Evolutionary conservation across 2,113 vertebrate species (phyloP), one percentile per base, ranked within the genome.

Genomic region (Sminthopsis crassicaudata): DNA sequence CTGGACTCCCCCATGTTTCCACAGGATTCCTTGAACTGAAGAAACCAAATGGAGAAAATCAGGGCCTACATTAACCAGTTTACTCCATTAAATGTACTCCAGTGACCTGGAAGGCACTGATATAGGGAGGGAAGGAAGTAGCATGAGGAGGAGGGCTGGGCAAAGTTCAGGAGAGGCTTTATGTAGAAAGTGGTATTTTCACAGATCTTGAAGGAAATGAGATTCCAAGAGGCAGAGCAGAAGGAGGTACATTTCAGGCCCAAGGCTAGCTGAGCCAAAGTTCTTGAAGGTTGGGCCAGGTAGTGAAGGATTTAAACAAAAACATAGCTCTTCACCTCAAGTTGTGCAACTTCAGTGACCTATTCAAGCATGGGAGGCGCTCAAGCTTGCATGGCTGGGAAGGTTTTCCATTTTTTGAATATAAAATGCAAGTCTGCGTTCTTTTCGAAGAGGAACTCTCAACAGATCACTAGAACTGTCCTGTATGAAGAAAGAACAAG

Each of bases 61-160:
- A 42, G 67, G 67, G 36, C 36, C 36, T 22, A 1, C 1, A 76
- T 42, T 76, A n/a, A 36, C 16, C 36, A 42, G 12, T 22, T 76
- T 76, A 42, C 19, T 2, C 67, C 36, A 76, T 42, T n/a, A 76
- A 76, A 76, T 76, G 22, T 76, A 76, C 42, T 42, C 2, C 8
- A n/a, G 6, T 67, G 57, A 5, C 27, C 57, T 67, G 67, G 5
- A 76, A 42, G 67, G n/a, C 1, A 42, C 67, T 22, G 42, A n/a
- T 42, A 7, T 42, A 36, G 5, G 14, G 0, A 16, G 16, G 0
- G 27, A 0, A 11, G 3, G 2, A 11, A 76, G 67, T 16, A n/a
- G n/a, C 5, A 76, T 76, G 67, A 76, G 36, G 30, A 67, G 60
- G 30, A 67, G 12, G 12, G 30, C 4, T 67, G 30, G 30, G 12